Base-by-base conservation (phyloP, 2,888 invertebrate species). In the Tipula vernalis region DNA sequence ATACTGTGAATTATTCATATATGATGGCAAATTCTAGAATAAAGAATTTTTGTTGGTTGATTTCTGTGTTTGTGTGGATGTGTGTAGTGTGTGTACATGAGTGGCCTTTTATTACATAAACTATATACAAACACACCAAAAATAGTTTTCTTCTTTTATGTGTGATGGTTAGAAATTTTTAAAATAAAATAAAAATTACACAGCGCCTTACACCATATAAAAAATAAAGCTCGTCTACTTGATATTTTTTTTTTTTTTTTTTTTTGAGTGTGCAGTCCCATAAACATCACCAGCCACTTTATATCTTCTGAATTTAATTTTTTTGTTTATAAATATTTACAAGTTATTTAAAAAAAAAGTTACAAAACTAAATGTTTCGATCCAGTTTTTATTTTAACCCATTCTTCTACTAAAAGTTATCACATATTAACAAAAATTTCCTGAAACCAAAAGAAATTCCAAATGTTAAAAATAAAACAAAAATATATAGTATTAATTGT, bases 341-440 rank as follows among this genome's bases (percentile, higher is more conserved):
- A 71, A 28, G 3, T 71, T 71, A 71, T 28, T 28, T 28, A 71
- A 71, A 71, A 28, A 71, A 18, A 28, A 10, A 71, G 10, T 71
- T 10, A 71, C 28, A 71, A 28, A 18, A 28, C 28, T 28, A 71
- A 71, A 71, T 71, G 71, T 28, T 71, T 71, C 10, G 28, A 28
- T 28, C 28, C 13, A 28, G 28, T 71, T 28, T 71, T 71, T 28
- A 10, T 28, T 71, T 71, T 71, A 71, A 71, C 85, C 85, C 85
- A 85, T 42, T 42, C 18, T 44, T 41, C 85, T 85, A 85, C 85
- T 85, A 85, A 42, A 85, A 85, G 85, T 85, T 85, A 88, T 88
- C 88, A 88, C 87, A 88, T 87, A 87, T 88, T 88, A 87, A 88
- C 88, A 88, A 87, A 88, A 87, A 88, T 88, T 87, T 87, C 88